These are phyloP conservation scores for Trogon melanurus DNA, from an alignment of 2,113 vertebrate genomes.

Conservation along the genomic window DNA sequence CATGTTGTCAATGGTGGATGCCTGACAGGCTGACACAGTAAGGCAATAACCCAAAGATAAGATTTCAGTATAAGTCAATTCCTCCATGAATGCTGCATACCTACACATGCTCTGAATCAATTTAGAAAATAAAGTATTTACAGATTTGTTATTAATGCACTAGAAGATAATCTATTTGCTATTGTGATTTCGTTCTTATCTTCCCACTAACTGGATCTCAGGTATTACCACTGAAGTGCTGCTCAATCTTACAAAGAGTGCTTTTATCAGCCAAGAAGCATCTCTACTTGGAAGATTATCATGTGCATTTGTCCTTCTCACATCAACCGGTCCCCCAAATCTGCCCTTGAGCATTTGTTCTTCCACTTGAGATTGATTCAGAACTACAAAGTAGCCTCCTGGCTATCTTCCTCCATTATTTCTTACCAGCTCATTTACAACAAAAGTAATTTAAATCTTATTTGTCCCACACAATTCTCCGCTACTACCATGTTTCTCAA, in stretches of 20 bases:
- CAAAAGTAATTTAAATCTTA: not conserved
- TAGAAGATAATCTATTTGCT: not conserved
- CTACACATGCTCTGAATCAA: rapidly evolving
- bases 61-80: not conserved
- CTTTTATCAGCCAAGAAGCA: not conserved
- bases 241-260: not conserved
- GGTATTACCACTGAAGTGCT: not conserved
- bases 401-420: not conserved
- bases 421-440: not conserved
- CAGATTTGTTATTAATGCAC: not conserved
- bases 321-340: not conserved
- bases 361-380: not conserved
- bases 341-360: not conserved
- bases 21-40: not conserved
- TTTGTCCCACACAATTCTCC: not conserved
- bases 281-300: not conserved
- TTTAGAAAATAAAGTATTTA: not conserved
- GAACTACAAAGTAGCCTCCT: not conserved
- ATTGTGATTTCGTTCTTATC: not conserved
- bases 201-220: not conserved
- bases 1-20: not conserved
- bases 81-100: not conserved
- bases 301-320: rapidly evolving
- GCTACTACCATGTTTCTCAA: not conserved
- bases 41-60: not conserved